Conservation (phyloP, 30 jellyfish, hydroid and myxozoan genomes). For the Pseudorhiza aurosa region DNA sequence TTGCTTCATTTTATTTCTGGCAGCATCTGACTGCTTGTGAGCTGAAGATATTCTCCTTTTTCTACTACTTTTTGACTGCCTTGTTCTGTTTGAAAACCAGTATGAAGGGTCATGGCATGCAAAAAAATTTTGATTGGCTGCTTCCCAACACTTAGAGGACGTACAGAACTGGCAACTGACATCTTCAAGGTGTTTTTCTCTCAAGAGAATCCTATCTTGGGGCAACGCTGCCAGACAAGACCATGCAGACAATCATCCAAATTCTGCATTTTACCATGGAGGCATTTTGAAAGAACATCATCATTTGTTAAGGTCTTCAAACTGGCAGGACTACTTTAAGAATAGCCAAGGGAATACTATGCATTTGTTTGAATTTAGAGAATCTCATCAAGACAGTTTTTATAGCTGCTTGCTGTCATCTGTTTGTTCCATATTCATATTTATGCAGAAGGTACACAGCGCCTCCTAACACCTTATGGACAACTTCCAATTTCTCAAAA, state of each 20-base stretch:
- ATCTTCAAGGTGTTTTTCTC: neutral
- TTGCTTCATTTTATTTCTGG: neutral
- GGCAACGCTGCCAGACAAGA: constrained; percentile 51
- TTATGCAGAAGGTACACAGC: no score
- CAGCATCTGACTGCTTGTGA: neutral
- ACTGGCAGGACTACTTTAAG: constrained; percentile 20
- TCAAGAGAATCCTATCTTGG: constrained; percentile 19
- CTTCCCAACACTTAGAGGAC: constrained; percentile 2
- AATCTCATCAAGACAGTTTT: no score
- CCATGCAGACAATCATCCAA: constrained; percentile 28
- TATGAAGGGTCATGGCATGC: neutral
- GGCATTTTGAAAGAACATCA: constrained; percentile 5
- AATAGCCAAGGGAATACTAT: constrained; percentile 22
- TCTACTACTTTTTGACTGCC: neutral
- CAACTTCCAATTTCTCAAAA: no score
- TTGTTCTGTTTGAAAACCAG: neutral
- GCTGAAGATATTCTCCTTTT: neutral
- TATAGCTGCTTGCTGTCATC: no score
- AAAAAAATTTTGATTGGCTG: neutral
- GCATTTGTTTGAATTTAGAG: constrained; percentile 27
- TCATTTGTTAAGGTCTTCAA: constrained; percentile 17
- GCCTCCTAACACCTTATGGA: no score
- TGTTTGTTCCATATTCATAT: no score
- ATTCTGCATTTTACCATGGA: constrained; percentile 64
- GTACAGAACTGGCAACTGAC: constrained; percentile 30